Conservation (phyloP, 1,140 invertebrate species). For the Vollenhovia emeryi region DNA sequence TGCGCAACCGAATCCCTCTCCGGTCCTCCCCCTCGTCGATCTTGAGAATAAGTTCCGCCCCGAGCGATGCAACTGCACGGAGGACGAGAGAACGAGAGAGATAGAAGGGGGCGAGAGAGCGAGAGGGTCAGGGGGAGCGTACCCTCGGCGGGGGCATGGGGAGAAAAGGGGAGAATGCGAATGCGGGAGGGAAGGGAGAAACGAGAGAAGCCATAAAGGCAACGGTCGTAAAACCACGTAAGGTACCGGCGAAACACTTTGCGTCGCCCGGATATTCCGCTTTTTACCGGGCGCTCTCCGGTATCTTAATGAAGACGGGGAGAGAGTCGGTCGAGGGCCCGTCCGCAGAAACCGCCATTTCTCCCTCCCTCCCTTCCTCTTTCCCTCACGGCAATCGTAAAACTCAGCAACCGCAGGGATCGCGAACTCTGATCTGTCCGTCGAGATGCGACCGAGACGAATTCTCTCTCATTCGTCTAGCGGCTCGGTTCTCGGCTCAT, state of each 20-base stretch:
- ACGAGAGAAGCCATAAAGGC: constrained; percentile 56
- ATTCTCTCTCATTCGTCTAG: background rate
- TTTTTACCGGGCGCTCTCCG: constrained; percentile 58
- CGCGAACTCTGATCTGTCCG: background rate
- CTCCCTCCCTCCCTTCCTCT: background rate
- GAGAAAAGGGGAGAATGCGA: background rate
- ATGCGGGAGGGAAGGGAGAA: constrained; percentile 7
- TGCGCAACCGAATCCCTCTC: constrained; percentile 20
- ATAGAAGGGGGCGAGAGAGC: background rate
- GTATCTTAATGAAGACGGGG: constrained; percentile 54
- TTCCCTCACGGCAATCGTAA: background rate
- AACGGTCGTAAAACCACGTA: constrained; percentile 65
- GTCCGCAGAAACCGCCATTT: constrained; percentile 24
- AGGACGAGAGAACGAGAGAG: background rate
- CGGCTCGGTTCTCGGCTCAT: background rate
- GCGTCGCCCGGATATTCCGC: constrained; percentile 56
- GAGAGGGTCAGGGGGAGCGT: constrained; percentile 15
- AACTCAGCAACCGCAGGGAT: constrained; percentile 1
- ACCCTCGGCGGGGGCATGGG: background rate
- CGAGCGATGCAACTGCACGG: background rate
- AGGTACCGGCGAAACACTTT: constrained; percentile 55
- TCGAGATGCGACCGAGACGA: background rate
- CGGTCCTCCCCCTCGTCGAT: background rate
- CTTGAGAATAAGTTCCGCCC: background rate
- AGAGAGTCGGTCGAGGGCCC: constrained; percentile 11